A percentile compares a stretch with the other conserved stretches of the same genome.
Evolutionary conservation across 2,797 vertebrate species (phyloP).

Genomic region (Salarias fasciatus): DNA sequence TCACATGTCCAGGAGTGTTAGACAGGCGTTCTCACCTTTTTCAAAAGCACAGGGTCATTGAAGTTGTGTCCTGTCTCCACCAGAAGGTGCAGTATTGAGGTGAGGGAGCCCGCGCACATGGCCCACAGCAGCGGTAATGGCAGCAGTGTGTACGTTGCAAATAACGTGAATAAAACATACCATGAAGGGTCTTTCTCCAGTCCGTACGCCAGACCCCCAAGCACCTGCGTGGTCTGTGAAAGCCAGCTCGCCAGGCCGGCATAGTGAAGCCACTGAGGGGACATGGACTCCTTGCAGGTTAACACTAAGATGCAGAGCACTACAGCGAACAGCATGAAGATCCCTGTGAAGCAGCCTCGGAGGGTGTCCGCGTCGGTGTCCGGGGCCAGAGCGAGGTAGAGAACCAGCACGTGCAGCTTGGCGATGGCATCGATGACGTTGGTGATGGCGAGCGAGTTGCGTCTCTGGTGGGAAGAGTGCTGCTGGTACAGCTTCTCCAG

Average conservation of each 20-base stretch:
- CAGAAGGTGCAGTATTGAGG: slow-evolving; percentile 78
- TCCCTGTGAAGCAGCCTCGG: slow-evolving; percentile 69
- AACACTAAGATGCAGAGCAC: slow-evolving; percentile 75
- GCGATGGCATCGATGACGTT: slow-evolving; percentile 80
- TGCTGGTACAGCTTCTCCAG: slow-evolving; percentile 85
- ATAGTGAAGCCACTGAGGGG: slow-evolving; percentile 78
- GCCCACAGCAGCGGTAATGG: slow-evolving; percentile 84
- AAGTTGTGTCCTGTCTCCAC: slow-evolving; percentile 68
- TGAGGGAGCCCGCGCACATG: slow-evolving; percentile 80
- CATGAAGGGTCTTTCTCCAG: slow-evolving; percentile 83
- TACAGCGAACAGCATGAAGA: slow-evolving; percentile 76
- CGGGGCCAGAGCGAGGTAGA: slow-evolving; percentile 77
- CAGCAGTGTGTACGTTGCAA: slow-evolving; percentile 85
- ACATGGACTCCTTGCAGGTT: slow-evolving; percentile 75
- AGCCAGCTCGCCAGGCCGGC: slow-evolving; percentile 83
- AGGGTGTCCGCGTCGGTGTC: slow-evolving; percentile 57
- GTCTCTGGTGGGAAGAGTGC: slow-evolving; percentile 81
- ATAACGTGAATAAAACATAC: slow-evolving; percentile 84
- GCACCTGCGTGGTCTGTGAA: slow-evolving; percentile 79
- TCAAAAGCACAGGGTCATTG: slow-evolving; percentile 67
- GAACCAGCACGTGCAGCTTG: slow-evolving; percentile 79
- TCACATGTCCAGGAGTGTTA: neutral
- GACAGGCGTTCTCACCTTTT: slow-evolving; percentile 70
- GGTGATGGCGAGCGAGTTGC: slow-evolving; percentile 80
- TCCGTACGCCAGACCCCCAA: slow-evolving; percentile 79